phyloP scores from a whole-genome alignment of 2,797 vertebrate genomes.

The Brachyalestes nurse region DNA sequence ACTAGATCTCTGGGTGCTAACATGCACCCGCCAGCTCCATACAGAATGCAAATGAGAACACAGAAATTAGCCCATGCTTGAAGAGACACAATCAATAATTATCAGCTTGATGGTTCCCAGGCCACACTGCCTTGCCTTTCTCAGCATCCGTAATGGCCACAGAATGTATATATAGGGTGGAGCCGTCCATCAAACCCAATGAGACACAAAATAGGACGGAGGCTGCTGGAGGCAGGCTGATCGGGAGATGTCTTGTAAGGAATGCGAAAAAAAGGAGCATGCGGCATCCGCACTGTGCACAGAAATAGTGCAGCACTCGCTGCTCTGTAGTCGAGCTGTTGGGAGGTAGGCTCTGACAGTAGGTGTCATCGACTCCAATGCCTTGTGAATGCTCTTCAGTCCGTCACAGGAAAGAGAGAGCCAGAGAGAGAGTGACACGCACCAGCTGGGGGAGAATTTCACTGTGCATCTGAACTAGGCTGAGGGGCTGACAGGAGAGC shows the following conservation, averaged over 20 bases:
- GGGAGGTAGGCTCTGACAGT: slow-evolving; percentile 24
- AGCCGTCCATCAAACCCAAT: slow-evolving; percentile 45
- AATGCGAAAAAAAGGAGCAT: slow-evolving; percentile 8
- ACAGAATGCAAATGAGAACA: slow-evolving; percentile 54
- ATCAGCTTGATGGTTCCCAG: slow-evolving; percentile 58
- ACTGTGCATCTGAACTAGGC: background rate
- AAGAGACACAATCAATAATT: slow-evolving; percentile 58
- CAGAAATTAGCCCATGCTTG: slow-evolving; percentile 56
- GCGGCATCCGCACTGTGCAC: background rate
- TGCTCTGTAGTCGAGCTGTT: slow-evolving; percentile 41
- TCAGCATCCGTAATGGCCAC: slow-evolving; percentile 43
- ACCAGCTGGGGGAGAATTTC: slow-evolving; percentile 15
- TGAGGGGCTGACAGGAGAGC: slow-evolving; percentile 42
- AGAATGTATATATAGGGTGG: slow-evolving; percentile 11
- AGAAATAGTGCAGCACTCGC: slow-evolving; percentile 45
- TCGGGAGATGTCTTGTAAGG: background rate
- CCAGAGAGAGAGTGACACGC: slow-evolving; percentile 2
- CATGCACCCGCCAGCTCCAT: slow-evolving; percentile 39
- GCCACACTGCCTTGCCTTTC: slow-evolving; percentile 26
- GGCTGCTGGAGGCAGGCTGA: slow-evolving; percentile 34
- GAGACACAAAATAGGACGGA: slow-evolving; percentile 41
- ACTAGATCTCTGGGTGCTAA: slow-evolving; percentile 42
- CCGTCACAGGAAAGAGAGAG: slow-evolving; percentile 37
- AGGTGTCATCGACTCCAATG: slow-evolving; percentile 27
- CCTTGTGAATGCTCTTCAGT: slow-evolving; percentile 46